These are phyloP conservation scores for Zoanthus sansibaricus DNA, from an alignment of 92 coral and sea anemone species.

Conservation along the genomic window DNA sequence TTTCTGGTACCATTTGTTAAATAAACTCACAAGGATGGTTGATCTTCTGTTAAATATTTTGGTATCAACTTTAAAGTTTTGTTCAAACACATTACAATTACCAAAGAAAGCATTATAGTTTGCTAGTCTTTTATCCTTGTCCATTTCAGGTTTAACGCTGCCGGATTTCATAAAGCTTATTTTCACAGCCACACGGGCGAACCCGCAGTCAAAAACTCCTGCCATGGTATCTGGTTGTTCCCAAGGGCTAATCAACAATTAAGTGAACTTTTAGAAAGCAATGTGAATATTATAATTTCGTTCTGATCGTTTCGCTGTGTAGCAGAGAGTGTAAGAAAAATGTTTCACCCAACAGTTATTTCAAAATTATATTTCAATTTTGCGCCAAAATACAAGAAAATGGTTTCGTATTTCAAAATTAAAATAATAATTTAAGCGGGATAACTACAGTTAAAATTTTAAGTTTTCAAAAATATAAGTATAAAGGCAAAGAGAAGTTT, in stretches of 20 bases:
- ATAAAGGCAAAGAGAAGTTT: too few relatives aligned
- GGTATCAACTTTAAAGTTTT: background rate
- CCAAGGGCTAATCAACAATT: background rate
- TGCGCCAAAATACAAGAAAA: constrained; percentile 14
- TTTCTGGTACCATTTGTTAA: constrained; percentile 11
- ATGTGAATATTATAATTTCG: background rate
- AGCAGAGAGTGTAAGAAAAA: background rate
- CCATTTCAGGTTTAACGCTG: constrained; percentile 3
- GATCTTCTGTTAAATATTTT: constrained; percentile 11
- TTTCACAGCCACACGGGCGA: constrained; percentile 10
- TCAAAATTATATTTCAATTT: background rate
- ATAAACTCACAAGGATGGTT: background rate
- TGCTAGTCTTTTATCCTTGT: constrained; percentile 22
- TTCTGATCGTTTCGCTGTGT: background rate
- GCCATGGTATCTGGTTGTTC: background rate
- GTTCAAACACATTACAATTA: background rate
- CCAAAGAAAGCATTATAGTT: constrained; percentile 31
- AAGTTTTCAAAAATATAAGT: background rate
- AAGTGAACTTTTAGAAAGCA: background rate
- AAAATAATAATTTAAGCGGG: background rate
- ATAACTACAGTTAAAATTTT: too few relatives aligned
- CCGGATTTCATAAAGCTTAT: background rate
- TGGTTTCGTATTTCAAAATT: constrained; percentile 6
- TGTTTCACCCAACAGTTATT: background rate
- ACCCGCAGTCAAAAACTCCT: background rate